These are phyloP conservation scores for Cetoscarus ocellatus DNA, from an alignment of 2,797 vertebrate genomes.

Conservation along the genomic window DNA sequence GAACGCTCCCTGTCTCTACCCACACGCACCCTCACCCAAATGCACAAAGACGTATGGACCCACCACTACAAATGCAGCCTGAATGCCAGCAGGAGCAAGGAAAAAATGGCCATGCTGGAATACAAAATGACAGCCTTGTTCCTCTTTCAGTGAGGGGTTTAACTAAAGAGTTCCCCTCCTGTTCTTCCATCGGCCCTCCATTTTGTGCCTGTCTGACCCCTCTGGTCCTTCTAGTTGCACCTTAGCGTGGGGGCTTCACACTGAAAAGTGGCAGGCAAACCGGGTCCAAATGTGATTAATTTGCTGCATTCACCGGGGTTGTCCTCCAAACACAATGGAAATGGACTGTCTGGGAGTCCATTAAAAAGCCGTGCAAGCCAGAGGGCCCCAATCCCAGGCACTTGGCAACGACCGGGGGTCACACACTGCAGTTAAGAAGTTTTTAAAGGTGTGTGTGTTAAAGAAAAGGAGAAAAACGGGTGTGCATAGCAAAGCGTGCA, in stretches of 20 bases:
- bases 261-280: conserved; percentile 87
- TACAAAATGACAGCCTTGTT: conserved; percentile 87
- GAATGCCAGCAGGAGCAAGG: conserved; percentile 81
- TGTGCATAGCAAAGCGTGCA: background rate
- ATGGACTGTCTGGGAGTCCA: conserved; percentile 90
- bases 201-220: conserved; percentile 80
- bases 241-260: conserved; percentile 83
- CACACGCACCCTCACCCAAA: conserved; percentile 43
- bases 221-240: conserved; percentile 81
- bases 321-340: conserved; percentile 87
- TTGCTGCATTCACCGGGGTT: conserved; percentile 88
- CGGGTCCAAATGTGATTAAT: conserved; percentile 92
- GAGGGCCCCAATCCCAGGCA: conserved; percentile 73
- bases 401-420: conserved; percentile 78
- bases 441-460: conserved; percentile 52
- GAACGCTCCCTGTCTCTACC: conserved; percentile 68
- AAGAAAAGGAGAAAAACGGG: conserved; percentile 3
- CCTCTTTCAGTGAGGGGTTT: conserved; percentile 84
- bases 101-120: conserved; percentile 54
- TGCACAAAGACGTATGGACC: conserved; percentile 50
- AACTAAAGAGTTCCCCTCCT: conserved; percentile 81
- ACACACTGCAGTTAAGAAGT: conserved; percentile 72
- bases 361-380: conserved; percentile 87
- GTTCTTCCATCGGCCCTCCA: conserved; percentile 68
- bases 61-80: conserved; percentile 79